Conservation (phyloP, 2,797 vertebrate species). For the Streptopelia turtur region DNA sequence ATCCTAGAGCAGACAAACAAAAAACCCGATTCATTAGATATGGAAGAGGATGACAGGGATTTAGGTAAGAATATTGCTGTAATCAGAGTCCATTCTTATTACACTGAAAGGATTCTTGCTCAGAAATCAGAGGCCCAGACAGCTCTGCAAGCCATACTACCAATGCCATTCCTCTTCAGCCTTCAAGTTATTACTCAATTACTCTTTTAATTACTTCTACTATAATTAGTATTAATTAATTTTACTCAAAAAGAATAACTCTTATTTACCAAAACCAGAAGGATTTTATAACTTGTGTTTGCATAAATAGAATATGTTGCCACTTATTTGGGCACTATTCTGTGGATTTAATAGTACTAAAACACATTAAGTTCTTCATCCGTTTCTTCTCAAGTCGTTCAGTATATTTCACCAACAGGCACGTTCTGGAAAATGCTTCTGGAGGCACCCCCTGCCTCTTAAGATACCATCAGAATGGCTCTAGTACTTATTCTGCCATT, state of each 20-base stretch:
- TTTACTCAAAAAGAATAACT: background rate
- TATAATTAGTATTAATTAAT: background rate
- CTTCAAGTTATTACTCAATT: background rate
- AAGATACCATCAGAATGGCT: background rate
- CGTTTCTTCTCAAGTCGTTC: background rate
- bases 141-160: background rate
- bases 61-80: conserved; percentile 12
- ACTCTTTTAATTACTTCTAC: background rate
- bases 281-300: background rate
- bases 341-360: background rate
- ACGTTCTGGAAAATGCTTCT: background rate
- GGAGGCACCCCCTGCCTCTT: background rate
- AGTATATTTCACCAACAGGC: background rate
- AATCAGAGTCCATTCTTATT: background rate
- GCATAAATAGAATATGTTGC: background rate
- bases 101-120: background rate
- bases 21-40: background rate
- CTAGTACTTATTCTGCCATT: background rate
- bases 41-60: background rate
- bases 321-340: background rate
- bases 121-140: background rate
- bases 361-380: background rate
- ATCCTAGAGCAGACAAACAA: background rate
- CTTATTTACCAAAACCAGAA: background rate
- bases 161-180: background rate